Conservation (phyloP, 2,797 vertebrate genomes). For the Schizopygopsis malacanthus region DNA sequence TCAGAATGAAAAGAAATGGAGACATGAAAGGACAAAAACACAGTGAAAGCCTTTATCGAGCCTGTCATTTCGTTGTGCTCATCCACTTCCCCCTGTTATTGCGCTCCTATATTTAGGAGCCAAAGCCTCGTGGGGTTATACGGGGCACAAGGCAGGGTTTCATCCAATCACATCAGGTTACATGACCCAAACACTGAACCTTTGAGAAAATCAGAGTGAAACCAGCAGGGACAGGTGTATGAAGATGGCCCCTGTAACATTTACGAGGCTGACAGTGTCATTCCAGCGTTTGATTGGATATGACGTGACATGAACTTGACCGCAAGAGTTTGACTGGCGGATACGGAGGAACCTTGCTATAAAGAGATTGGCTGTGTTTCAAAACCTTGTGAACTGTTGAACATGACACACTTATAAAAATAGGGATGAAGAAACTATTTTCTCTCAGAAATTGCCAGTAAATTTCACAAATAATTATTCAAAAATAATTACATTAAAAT, state of each 20-base stretch:
- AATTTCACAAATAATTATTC: background rate
- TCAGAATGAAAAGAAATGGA: constrained; percentile 31
- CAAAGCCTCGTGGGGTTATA: constrained; percentile 33
- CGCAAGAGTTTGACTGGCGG: background rate
- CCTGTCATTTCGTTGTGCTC: constrained; percentile 49
- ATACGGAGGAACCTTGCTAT: background rate
- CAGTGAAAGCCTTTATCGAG: constrained; percentile 1
- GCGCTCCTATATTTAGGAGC: constrained; percentile 41
- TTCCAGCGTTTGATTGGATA: constrained; percentile 17
- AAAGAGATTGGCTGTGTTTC: constrained; percentile 2
- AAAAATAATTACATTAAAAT: background rate
- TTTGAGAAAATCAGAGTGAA: constrained; percentile 1
- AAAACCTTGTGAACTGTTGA: background rate
- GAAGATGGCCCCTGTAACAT: constrained; percentile 2
- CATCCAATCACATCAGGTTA: constrained; percentile 39
- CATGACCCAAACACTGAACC: constrained; percentile 17
- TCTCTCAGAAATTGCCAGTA: background rate
- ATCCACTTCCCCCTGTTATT: constrained; percentile 32
- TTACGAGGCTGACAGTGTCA: background rate
- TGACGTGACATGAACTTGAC: constrained; percentile 34
- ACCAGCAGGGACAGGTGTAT: constrained; percentile 36
- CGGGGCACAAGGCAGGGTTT: constrained; percentile 9
- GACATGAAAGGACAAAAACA: constrained; percentile 31
- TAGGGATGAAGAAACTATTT: background rate
- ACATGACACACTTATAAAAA: background rate